Percentiles rank a stretch among this genome's conserved stretches.
These are phyloP conservation scores for Geotrupes spiniger DNA, from an alignment of 2,888 invertebrate genomes.

Conservation along the genomic window DNA sequence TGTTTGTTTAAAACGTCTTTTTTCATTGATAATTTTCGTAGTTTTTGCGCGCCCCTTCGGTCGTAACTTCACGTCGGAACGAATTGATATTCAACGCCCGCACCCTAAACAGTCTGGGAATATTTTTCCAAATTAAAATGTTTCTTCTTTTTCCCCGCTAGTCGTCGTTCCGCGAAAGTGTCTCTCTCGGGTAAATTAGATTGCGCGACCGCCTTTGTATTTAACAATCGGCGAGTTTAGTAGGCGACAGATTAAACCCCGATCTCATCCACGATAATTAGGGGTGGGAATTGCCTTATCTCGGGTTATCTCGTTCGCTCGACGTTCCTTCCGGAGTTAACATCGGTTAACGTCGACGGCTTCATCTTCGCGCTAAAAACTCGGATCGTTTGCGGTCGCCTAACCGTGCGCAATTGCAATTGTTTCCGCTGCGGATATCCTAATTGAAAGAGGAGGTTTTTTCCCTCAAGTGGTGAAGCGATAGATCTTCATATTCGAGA, in stretches of 20 bases:
- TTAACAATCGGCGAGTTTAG: conserved; percentile 23
- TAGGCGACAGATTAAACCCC: conserved; percentile 23
- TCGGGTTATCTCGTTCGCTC: conserved; percentile 13
- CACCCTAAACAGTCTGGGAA: too few species aligned
- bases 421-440: neutral
- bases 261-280: conserved; percentile 22
- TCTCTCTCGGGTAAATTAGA: conserved; percentile 15
- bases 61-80: too few species aligned
- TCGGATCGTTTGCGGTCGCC: conserved; percentile 1
- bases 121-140: too few species aligned
- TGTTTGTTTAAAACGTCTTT: too few species aligned
- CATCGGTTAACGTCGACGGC: conserved; percentile 17
- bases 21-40: too few species aligned
- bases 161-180: too few species aligned
- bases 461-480: too few species aligned
- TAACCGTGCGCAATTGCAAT: neutral
- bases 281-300: conserved; percentile 21
- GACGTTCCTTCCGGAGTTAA: conserved; percentile 13
- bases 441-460: neutral
- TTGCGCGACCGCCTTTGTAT: conserved; percentile 14
- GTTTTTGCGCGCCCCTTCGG: too few species aligned
- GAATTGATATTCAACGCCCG: too few species aligned
- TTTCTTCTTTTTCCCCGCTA: too few species aligned
- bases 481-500: too few species aligned
- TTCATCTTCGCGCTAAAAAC: conserved; percentile 16